These are phyloP conservation scores for Lycocerus yunnanus DNA, from an alignment of 2,888 invertebrate species.

Conservation along the genomic window DNA sequence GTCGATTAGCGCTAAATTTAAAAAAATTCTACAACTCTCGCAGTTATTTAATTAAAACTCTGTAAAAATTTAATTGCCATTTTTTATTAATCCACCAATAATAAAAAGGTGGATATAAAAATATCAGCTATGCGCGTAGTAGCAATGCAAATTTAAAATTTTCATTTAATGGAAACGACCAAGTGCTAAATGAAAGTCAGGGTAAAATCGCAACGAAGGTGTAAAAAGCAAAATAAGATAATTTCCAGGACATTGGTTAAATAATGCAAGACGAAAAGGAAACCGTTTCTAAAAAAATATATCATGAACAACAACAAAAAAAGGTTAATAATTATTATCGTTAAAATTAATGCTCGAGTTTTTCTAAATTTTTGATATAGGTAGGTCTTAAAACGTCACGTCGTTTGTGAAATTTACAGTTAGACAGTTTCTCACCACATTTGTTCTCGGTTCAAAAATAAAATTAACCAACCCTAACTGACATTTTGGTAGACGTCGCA, in stretches of 20 bases:
- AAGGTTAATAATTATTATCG: background rate
- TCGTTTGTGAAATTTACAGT: background rate
- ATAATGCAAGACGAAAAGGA: background rate
- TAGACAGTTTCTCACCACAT: background rate
- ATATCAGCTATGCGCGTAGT: background rate
- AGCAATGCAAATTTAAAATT: conserved; percentile 3
- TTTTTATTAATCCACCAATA: background rate
- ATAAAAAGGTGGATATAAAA: background rate
- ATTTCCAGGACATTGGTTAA: background rate
- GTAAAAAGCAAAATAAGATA: conserved; percentile 6
- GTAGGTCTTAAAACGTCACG: background rate
- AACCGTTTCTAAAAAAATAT: background rate
- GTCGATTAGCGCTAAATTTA: background rate
- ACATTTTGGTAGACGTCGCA: conserved; percentile 19
- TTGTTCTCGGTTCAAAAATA: conserved; percentile 1
- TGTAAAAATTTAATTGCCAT: background rate
- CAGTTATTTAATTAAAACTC: background rate
- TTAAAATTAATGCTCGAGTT: background rate
- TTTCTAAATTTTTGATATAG: background rate
- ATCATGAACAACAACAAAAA: background rate
- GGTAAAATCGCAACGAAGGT: conserved; percentile 1
- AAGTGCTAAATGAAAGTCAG: conserved; percentile 5
- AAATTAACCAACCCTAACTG: conserved; percentile 14
- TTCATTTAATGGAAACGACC: conserved; percentile 7
- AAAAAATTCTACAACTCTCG: background rate